Percentiles rank a stretch among this genome's conserved stretches.
These are phyloP conservation scores for Rhinichthys klamathensis DNA, from an alignment of 2,113 vertebrate species.

Conservation along the genomic window DNA sequence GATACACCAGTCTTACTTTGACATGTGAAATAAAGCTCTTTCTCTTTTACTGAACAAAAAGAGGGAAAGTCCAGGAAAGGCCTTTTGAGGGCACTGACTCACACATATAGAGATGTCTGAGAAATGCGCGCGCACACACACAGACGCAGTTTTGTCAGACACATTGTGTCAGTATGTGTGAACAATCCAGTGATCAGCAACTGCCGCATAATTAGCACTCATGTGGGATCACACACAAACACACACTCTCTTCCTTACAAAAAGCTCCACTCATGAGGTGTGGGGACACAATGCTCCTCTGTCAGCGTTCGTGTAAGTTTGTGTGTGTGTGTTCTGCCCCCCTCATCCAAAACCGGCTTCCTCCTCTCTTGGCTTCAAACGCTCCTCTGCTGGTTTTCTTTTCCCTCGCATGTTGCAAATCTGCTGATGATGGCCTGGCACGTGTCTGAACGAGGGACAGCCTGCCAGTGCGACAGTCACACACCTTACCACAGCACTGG, in stretches of 20 bases:
- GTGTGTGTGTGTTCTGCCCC: slow-evolving; percentile 16
- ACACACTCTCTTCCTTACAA: slow-evolving; percentile 44
- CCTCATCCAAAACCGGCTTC: slow-evolving; percentile 11
- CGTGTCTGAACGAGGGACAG: slow-evolving; percentile 19
- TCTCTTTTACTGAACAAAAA: slow-evolving; percentile 28
- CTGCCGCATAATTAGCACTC: slow-evolving; percentile 54
- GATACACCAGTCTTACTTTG: slow-evolving; percentile 32
- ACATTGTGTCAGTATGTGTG: slow-evolving; percentile 42
- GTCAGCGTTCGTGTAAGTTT: slow-evolving; percentile 43
- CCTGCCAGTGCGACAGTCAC: slow-evolving; percentile 38
- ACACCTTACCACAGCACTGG: slow-evolving; percentile 30
- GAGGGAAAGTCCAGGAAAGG: slow-evolving; percentile 52
- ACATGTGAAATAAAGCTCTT: slow-evolving; percentile 1
- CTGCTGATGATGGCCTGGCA: slow-evolving; percentile 51
- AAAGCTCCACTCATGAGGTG: slow-evolving; percentile 54
- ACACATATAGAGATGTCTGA: slow-evolving; percentile 60
- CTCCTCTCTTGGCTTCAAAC: slow-evolving; percentile 40
- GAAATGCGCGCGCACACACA: slow-evolving; percentile 50
- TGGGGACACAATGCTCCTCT: slow-evolving; percentile 60
- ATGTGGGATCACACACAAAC: slow-evolving; percentile 58
- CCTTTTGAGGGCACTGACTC: slow-evolving; percentile 65
- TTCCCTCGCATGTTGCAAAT: slow-evolving; percentile 39
- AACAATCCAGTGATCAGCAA: slow-evolving; percentile 56
- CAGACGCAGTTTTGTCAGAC: slow-evolving; percentile 43
- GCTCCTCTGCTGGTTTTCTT: slow-evolving; percentile 45